Percentiles rank a stretch among this genome's conserved stretches.
phyloP scores from a whole-genome alignment of 2,113 vertebrate genomes.

The Mesocricetus auratus region DNA sequence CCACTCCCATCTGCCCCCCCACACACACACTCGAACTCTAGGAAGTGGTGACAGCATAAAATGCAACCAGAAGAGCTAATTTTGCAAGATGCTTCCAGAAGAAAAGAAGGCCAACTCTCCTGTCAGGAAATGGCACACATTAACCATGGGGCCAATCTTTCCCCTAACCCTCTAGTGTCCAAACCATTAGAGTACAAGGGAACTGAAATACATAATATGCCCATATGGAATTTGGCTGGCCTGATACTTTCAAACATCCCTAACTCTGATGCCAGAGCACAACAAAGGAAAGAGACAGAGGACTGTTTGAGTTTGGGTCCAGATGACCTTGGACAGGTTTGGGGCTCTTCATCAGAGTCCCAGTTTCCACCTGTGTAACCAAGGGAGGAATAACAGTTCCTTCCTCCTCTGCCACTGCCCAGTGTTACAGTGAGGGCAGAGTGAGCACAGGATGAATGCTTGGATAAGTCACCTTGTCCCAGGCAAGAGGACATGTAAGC shows the following conservation, averaged over 20 bases:
- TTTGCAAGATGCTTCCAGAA: conserved; percentile 52
- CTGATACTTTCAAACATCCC: not conserved
- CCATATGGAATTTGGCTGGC: not conserved
- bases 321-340: not conserved
- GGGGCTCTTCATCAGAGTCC: not conserved
- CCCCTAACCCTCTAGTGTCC: not conserved
- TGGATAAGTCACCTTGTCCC: not conserved
- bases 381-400: not conserved
- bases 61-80: conserved; percentile 39
- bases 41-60: conserved; percentile 15
- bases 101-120: not conserved
- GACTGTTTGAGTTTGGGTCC: not conserved
- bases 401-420: not conserved
- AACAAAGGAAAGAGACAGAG: not conserved
- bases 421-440: not conserved
- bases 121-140: not conserved
- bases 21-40: conserved; percentile 1
- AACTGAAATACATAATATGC: conserved; percentile 48
- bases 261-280: not conserved
- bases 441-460: not conserved
- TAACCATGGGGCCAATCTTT: not conserved
- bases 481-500: not conserved
- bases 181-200: conserved; percentile 23
- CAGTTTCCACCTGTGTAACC: not conserved
- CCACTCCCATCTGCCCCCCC: not conserved